Evolutionary conservation across 1,140 invertebrate species (phyloP).

Genomic region (Drosophila pachea): DNA sequence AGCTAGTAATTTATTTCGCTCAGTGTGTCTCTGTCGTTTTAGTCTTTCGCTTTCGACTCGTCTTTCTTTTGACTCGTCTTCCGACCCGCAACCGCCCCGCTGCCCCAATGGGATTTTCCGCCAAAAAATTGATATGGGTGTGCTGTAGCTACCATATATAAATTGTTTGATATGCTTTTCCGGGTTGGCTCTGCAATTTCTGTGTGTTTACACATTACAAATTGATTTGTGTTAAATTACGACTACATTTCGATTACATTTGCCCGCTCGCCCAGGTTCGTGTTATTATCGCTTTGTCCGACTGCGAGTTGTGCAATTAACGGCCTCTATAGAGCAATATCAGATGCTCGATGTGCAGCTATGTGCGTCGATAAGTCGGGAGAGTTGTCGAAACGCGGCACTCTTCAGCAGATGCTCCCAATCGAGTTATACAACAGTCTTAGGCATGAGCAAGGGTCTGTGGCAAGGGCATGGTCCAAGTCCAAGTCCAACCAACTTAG

Average conservation of each 20-base stretch:
- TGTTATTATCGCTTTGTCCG: slow-evolving; percentile 42
- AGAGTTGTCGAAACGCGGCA: slow-evolving; percentile 4
- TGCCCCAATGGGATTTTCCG: slow-evolving; percentile 22
- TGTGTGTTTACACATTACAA: slow-evolving; percentile 49
- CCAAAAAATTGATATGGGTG: slow-evolving; percentile 7
- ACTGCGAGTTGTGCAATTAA: slow-evolving; percentile 19
- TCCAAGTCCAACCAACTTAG: no score
- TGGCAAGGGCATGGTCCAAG: no score
- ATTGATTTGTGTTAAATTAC: slow-evolving; percentile 57
- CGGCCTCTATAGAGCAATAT: background rate
- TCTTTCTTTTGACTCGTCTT: slow-evolving; percentile 49
- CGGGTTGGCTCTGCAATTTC: slow-evolving; percentile 44
- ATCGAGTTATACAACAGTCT: background rate
- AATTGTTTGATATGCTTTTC: slow-evolving; percentile 47
- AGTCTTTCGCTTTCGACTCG: slow-evolving; percentile 6
- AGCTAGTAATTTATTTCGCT: slow-evolving; percentile 60
- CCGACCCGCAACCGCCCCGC: slow-evolving; percentile 52
- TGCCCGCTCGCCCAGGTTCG: slow-evolving; percentile 8
- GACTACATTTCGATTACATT: slow-evolving; percentile 38
- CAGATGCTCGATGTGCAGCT: background rate
- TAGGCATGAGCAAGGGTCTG: background rate
- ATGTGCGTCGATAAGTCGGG: slow-evolving; percentile 1
- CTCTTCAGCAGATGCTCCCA: background rate
- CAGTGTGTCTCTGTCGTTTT: background rate
- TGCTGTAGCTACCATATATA: background rate